phyloP scores from a whole-genome alignment of 2,797 vertebrate genomes.

The Hydrophis major region DNA sequence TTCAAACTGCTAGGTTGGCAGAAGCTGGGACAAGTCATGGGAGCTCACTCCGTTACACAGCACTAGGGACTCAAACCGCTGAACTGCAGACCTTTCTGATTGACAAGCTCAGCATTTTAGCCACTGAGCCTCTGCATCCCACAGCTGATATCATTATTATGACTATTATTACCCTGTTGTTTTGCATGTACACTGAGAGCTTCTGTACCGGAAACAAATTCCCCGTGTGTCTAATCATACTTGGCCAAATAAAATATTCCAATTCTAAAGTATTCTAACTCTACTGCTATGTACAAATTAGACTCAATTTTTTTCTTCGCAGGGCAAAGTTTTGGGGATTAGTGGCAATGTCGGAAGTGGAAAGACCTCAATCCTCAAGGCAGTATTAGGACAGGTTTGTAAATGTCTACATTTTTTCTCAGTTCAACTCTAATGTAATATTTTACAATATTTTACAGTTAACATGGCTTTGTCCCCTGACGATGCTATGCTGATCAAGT shows the following conservation, averaged over 20 bases:
- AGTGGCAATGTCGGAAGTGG: constrained; percentile 85
- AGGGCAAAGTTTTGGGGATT: constrained; percentile 83
- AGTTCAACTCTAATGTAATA: neutral
- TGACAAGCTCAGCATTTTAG: too few species aligned
- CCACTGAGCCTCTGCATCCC: too few species aligned
- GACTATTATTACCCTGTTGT: neutral
- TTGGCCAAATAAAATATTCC: neutral
- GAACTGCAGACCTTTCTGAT: too few species aligned
- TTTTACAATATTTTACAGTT: neutral
- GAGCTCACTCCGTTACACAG: too few species aligned
- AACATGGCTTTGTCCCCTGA: neutral
- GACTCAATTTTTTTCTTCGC: neutral
- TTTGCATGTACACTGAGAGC: neutral
- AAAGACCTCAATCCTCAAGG: constrained; percentile 81
- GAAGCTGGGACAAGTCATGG: too few species aligned
- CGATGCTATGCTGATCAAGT: neutral
- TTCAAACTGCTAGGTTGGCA: too few species aligned
- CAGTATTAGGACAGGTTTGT: constrained; percentile 81
- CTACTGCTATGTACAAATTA: neutral
- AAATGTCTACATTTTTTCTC: neutral
- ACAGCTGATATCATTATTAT: neutral
- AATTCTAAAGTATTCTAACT: neutral
- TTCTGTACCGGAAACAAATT: neutral
- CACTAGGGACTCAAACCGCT: too few species aligned
- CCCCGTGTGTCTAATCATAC: neutral